Evolutionary conservation across 2,797 vertebrate species (phyloP).

Genomic region (Sebastes dallii): DNA sequence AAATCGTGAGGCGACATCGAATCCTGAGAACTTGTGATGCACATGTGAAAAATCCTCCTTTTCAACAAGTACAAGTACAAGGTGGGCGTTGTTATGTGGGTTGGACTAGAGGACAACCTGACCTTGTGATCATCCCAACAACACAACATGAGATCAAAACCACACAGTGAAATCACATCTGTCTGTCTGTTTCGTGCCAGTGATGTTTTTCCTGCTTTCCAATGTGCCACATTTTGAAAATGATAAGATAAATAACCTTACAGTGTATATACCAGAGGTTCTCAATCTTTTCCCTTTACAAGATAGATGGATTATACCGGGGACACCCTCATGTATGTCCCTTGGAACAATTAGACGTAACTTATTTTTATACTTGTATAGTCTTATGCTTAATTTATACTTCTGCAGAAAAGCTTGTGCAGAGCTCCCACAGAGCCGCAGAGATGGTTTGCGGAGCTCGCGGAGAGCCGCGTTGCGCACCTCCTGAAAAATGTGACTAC

Average conservation of each 20-base stretch:
- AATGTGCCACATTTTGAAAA: not conserved
- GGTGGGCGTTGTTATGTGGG: slow-evolving; percentile 3
- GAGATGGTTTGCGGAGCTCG: too few relatives aligned
- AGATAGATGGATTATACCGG: too few relatives aligned
- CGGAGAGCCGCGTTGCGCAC: too few relatives aligned
- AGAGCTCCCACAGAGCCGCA: too few relatives aligned
- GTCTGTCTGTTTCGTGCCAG: slow-evolving; percentile 20
- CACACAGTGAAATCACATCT: slow-evolving; percentile 12
- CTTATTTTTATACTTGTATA: too few relatives aligned
- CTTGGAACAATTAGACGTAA: too few relatives aligned
- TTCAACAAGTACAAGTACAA: slow-evolving; percentile 3
- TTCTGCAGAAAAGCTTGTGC: too few relatives aligned
- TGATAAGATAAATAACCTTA: not conserved
- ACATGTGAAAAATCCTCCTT: not conserved
- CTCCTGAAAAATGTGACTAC: too few relatives aligned
- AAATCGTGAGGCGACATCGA: slow-evolving; percentile 17
- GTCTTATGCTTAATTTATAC: too few relatives aligned
- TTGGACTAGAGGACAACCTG: slow-evolving; percentile 20
- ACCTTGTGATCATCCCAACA: slow-evolving; percentile 38
- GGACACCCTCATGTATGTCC: too few relatives aligned
- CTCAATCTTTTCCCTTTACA: too few relatives aligned
- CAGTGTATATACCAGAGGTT: too few relatives aligned
- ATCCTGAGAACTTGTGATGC: slow-evolving; percentile 20
- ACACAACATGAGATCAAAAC: slow-evolving; percentile 10
- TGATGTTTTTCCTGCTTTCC: not conserved